Evolutionary conservation across 2,113 vertebrate genomes (phyloP), one percentile per base, ranked within the genome.

Genomic region (Opisthocomus hoazin): DNA sequence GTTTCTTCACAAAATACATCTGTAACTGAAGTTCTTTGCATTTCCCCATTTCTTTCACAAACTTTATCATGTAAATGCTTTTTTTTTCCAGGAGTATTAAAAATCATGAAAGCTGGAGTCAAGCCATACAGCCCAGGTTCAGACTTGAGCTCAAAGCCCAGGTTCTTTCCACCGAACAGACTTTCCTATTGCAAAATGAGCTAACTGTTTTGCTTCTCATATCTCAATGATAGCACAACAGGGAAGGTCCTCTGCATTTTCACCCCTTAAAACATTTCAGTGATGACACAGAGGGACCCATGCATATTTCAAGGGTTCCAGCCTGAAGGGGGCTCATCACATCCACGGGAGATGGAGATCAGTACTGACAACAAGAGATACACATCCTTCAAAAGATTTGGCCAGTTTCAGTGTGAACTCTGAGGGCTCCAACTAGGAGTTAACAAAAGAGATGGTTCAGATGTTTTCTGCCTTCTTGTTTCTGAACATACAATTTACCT

Each of bases 341-440:
- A 68, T 48, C 61, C n/a, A 71, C 7, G 15, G 48, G 19, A 85
- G 36, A 60, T 30, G 53, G 68, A 71, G 29, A 69, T 3, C 61
- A 51, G 39, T 51, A 43, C 12, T 54, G 37, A 45, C 30, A 68
- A 63, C 23, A 22, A 20, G 34, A 77, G 39, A 68, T 32, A 46
- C 8, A 20, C 13, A 48, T 46, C 39, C 51, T 53, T 86, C 2
- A 32, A 69, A 78, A 54, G 39, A 68, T 58, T 23, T 85, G 21
- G 9, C 4, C 37, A 34, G 17, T 48, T 83, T 75, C 30, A 64
- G 0, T 83, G 20, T 60, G n/a, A 84, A 46, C 0, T 0, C 3
- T 51, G 58, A 86, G 58, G 50, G 57, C 54, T 69, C 26, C 60
- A 89, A 16, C 2, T 43, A 60, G 36, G n/a, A 87, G 41, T 30